Base-by-base conservation (phyloP, 2,888 invertebrate species). In the Omphaloscelis lunosa region DNA sequence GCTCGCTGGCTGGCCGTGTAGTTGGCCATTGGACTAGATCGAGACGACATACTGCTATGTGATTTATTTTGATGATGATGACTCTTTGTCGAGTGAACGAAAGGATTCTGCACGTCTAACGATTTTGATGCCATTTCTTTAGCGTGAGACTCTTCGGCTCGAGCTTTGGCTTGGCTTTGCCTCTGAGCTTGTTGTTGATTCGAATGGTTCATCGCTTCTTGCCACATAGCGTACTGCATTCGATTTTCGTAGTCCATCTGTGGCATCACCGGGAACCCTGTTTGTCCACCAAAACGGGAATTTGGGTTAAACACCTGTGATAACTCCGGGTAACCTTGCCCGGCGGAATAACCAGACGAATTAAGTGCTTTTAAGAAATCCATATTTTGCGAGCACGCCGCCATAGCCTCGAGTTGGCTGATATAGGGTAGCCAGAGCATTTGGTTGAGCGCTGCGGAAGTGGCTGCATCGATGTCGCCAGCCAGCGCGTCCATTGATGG, bases 371-470 rank as follows among this genome's bases (percentile, higher is more conserved):
- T 97, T 77, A 97, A 90, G 86, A 97, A 96, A 72, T 97, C 97
- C 83, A 97, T 94, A 86, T 96, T 97, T 88, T 97, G 96, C 77
- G 97, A 95, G 91, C 95, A 97, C 70, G 95, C 97, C 93, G 96
- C 97, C 92, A 97, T 97, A 15, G 97, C 96, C 90, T 97, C 97
- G 74, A 97, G 92, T 89, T 97, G 97, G 87, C 97, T 97, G 63
- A 97, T 90, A 90, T 98, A 98, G 0, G 98, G 98, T 71, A 98
- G 92, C 98, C 98, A 98, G 84, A 98, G 92, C 97, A 98, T 98
- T 90, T 98, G 98, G 89, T 97, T 98, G 69, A 98, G 95, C 5
- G 98, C 97, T 0, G 98, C 97, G 67, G 97, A 97, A 4, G 97
- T 98, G 0, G 98, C 98, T 0, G 98, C 97, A 89, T 98, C 98